These are phyloP conservation scores for Daubentonia madagascariensis DNA, from an alignment of 2,113 vertebrate genomes.

Conservation along the genomic window DNA sequence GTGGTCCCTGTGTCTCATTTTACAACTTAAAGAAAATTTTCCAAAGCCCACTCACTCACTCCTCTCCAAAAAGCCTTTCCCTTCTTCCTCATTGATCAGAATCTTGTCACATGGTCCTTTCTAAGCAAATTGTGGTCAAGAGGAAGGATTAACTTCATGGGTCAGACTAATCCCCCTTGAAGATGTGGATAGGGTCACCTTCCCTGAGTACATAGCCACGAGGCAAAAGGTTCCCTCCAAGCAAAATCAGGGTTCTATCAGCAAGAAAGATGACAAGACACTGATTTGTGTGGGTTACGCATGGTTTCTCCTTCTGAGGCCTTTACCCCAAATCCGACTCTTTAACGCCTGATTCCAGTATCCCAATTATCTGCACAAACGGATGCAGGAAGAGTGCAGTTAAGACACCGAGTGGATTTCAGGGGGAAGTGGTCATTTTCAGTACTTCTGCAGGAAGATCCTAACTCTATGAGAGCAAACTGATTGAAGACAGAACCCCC, in stretches of 20 bases:
- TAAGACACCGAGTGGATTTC: not conserved
- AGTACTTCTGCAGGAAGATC: not conserved
- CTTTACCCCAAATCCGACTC: not conserved
- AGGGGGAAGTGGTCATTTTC: too few relatives aligned
- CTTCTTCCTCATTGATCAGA: not conserved
- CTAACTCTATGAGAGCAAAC: too few relatives aligned
- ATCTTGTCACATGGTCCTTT: not conserved
- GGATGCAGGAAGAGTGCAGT: not conserved
- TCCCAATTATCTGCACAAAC: not conserved
- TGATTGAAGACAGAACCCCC: not conserved
- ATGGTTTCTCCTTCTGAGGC: not conserved
- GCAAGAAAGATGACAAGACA: not conserved
- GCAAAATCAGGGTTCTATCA: not conserved
- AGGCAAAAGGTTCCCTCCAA: not conserved
- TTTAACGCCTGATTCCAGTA: not conserved
- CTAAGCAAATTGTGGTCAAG: not conserved
- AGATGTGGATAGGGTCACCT: not conserved
- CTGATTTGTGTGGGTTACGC: not conserved
- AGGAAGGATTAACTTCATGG: not conserved
- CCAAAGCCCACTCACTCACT: not conserved
- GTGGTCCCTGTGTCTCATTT: not conserved
- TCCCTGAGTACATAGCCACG: not conserved
- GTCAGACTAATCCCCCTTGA: not conserved
- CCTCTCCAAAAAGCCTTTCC: not conserved
- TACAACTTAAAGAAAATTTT: not conserved